Evolutionary conservation across 2,888 invertebrate genomes (phyloP), one percentile per base, ranked within the genome.

Genomic region (Tupiocoris notatus): DNA sequence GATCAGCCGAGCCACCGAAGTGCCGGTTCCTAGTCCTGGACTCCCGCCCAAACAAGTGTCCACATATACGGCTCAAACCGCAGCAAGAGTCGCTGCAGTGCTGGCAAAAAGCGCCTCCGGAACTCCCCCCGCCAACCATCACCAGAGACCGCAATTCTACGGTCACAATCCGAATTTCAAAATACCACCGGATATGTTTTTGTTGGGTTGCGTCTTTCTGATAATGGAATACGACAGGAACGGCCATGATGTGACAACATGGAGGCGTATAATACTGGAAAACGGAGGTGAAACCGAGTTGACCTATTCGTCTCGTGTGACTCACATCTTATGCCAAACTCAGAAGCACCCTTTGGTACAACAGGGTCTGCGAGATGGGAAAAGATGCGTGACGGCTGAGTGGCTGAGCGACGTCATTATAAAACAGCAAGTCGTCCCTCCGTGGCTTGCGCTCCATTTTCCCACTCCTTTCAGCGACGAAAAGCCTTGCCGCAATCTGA

Each of bases 81-180:
- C 81, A 17, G 80, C 80, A n/a, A 78, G 82, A 75, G 82, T 81
- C 9, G 82, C 82, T 16, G 81, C 81, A 6, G 82, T 81, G 7
- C 80, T 82, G 21, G 81, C 82, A 1, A 82, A 82, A 75, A 81
- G 81, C 68, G 82, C 82, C 6, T 81, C 82, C 7, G 81, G 81
- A 58, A 81, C 84, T 23, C 76, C 84, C 24, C 81, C 86, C 79
- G 85, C 89, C 76, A 83, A 89, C 81, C 86, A 89, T 64, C 80
- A 80, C 20, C 83, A 85, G 80, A 88, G 91, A 16, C 89, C 91
- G 16, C 93, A 94, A 82, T 95, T 94, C 85, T 95, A 93, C 84
- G 95, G 96, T 0, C 96, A 97, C 86, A 96, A 96, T 85, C 95
- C 95, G 12, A 93, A 93, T 83, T 86, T 95, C 64, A 95, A 94